Evolutionary conservation across 2,113 vertebrate genomes (phyloP).

Genomic region (Toxostoma redivivum): DNA sequence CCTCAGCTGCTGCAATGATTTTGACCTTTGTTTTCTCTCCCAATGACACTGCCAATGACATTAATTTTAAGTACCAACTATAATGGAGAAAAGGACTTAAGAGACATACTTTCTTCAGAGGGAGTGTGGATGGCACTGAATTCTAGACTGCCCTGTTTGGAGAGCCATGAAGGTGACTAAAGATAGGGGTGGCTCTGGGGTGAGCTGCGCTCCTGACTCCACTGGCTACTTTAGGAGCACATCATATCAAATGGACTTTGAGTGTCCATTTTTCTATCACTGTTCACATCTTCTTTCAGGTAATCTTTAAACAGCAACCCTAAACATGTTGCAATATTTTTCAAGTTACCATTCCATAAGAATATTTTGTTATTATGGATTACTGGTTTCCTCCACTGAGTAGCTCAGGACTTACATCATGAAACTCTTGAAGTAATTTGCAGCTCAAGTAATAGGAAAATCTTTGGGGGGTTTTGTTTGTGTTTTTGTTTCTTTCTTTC

Average conservation of each 20-base stretch:
- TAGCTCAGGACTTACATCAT: not conserved
- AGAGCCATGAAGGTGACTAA: not conserved
- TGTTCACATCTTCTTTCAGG: not conserved
- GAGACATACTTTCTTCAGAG: not conserved
- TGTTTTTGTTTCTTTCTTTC: not conserved
- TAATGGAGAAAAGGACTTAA: not conserved
- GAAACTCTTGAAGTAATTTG: not conserved
- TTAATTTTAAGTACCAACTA: not conserved
- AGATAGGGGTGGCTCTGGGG: not conserved
- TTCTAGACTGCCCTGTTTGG: not conserved
- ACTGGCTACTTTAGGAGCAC: not conserved
- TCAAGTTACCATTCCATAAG: not conserved
- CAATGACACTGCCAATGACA: not conserved
- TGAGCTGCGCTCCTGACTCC: not conserved
- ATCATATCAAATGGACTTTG: not conserved
- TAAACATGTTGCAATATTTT: not conserved
- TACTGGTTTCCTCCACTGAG: not conserved
- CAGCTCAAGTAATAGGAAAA: not conserved
- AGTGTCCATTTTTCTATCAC: not conserved
- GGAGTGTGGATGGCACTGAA: not conserved
- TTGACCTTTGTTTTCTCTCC: not conserved
- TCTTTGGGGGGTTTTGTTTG: rapidly evolving
- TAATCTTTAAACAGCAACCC: not conserved
- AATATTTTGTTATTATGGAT: not conserved
- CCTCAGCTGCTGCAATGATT: not conserved